phyloP scores from a whole-genome alignment of 92 coral and sea anemone genomes.

The Plumapathes pennacea region DNA sequence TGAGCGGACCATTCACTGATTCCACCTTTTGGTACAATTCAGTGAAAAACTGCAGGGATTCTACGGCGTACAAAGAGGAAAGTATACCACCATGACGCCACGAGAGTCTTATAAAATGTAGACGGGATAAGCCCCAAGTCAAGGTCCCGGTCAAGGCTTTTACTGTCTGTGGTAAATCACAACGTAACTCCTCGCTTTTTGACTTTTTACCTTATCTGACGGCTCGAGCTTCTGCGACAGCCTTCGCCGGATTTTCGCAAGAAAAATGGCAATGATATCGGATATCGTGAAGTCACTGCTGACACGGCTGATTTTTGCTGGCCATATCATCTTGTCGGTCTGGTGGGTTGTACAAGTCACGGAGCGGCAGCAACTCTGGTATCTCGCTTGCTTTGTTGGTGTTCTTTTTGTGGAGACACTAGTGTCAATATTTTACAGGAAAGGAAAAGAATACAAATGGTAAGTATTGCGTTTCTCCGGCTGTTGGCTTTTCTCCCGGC shows the following conservation, averaged over 20 bases:
- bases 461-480: constrained; percentile 18
- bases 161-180: no score
- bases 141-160: no score
- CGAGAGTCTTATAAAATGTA: no score
- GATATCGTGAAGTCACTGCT: constrained; percentile 75
- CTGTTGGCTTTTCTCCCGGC: background rate
- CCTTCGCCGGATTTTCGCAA: background rate
- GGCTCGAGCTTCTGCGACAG: background rate
- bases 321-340: constrained; percentile 79
- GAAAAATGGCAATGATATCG: constrained; percentile 48
- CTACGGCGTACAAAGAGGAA: no score
- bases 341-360: constrained; percentile 79
- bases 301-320: constrained; percentile 71
- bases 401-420: constrained; percentile 69
- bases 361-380: constrained; percentile 51
- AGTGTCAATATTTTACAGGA: constrained; percentile 61
- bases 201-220: no score
- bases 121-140: no score
- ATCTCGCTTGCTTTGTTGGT: constrained; percentile 68
- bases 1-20: no score
- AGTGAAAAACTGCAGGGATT: no score
- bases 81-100: no score
- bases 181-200: no score
- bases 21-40: no score
- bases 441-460: constrained; percentile 93